Evolutionary conservation across 2,113 vertebrate species (phyloP), one percentile per base, ranked within the genome.

Genomic region (Indri indri): DNA sequence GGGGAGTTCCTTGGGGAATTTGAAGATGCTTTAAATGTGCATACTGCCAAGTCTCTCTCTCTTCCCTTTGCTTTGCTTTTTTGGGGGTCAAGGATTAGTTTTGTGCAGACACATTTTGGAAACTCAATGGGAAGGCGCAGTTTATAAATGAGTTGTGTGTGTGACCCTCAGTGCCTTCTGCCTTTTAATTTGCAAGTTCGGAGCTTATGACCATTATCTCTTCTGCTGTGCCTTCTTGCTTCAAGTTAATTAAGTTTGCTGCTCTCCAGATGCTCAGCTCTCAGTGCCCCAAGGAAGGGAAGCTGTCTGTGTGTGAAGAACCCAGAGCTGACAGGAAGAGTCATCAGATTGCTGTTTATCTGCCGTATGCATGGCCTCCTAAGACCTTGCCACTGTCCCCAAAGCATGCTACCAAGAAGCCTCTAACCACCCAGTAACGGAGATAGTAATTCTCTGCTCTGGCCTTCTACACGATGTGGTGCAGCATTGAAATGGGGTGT

Each of bases 211-310:
- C 30, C 18, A 32, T 79, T 81, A 68, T 89, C 83, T 89, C 68
- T 93, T 89, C 52, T 23, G 4, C 81, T 83, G n/a, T 16, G 18
- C 40, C 37, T 42, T 34, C 37, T 91, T 70, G 30, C 77, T 93
- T 90, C n/a, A 50, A 92, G 76, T 82, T 94, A 89, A 91, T 93
- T 70, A 84, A 76, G n/a, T 91, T 65, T 95, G 70, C 42, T 54
- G 13, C 32, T 96, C 25, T 95, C 94, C 66, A 82, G 92, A 96
- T 74, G 81, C 42, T 74, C n/a, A 50, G 42, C 34, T 79, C 25
- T 47, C 5, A 17, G 10, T 68, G 73, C 30, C 74, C 50, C 0
- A 2, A 90, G 59, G 71, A 77, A 80, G 77, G 8, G 47, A 88
- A 42, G 1, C 59, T 71, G 27, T 59, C 79, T 83, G 22, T 70